These are phyloP conservation scores for Zoanthus solanderi DNA, from an alignment of 92 coral and sea anemone genomes.

Conservation along the genomic window DNA sequence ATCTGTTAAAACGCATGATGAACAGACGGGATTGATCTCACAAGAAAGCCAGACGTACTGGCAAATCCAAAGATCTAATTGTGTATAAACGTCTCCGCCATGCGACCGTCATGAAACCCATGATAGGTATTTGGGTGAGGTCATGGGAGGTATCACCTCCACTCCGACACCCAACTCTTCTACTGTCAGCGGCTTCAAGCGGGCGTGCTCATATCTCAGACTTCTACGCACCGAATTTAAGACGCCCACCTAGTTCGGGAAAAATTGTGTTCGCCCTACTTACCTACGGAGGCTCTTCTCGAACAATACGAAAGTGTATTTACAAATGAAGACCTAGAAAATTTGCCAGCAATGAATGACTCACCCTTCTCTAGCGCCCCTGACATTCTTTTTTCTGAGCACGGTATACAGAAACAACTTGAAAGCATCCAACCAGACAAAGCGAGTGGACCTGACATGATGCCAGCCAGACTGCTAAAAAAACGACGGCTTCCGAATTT, in stretches of 20 bases:
- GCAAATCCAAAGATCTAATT: constrained; percentile 18
- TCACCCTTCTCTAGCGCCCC: constrained; percentile 46
- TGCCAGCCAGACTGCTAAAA: constrained; percentile 36
- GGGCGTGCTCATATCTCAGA: constrained; percentile 59
- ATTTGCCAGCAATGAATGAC: constrained; percentile 24
- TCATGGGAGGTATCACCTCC: constrained; percentile 35
- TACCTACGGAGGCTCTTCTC: constrained; percentile 48
- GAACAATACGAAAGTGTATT: constrained; percentile 60
- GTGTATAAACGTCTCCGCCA: constrained; percentile 37
- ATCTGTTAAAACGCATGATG: constrained; percentile 53
- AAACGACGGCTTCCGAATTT: constrained; percentile 24
- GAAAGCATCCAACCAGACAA: constrained; percentile 48
- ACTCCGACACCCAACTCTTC: background rate
- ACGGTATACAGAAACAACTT: constrained; percentile 52
- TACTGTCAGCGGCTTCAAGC: constrained; percentile 36
- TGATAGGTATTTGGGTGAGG: constrained; percentile 40
- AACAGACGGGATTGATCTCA: constrained; percentile 66
- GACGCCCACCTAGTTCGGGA: constrained; percentile 53
- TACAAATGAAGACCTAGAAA: constrained; percentile 50
- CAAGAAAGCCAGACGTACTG: constrained; percentile 42
- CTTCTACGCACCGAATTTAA: constrained; percentile 54
- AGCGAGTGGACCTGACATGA: constrained; percentile 57
- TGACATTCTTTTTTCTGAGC: constrained; percentile 16
- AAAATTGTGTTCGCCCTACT: constrained; percentile 12
- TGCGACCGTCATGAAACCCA: constrained; percentile 38